Conservation (phyloP, 2,888 invertebrate genomes). For the Dendrolimus pini region DNA sequence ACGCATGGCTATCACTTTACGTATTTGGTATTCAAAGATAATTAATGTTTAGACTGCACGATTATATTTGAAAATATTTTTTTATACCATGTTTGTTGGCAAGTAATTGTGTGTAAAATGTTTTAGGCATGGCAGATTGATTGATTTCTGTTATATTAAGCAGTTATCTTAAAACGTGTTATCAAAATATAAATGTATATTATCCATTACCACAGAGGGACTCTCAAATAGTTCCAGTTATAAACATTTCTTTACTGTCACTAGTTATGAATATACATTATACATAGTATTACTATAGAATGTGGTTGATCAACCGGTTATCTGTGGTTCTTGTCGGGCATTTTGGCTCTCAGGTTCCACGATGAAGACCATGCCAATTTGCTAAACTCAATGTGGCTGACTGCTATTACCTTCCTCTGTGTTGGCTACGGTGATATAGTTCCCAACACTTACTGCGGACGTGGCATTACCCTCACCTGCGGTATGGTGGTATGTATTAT, state of each 20-base stretch:
- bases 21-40: constrained; percentile 52
- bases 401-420: constrained; percentile 99
- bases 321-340: constrained; percentile 74
- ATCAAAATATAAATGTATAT: too few relatives aligned
- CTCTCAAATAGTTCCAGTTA: too few relatives aligned
- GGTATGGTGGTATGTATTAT: constrained; percentile 97
- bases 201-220: too few relatives aligned
- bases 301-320: constrained; percentile 44
- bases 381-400: constrained; percentile 99
- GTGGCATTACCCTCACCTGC: constrained; percentile 98
- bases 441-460: constrained; percentile 99
- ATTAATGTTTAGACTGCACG: constrained; percentile 74
- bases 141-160: constrained; percentile 33
- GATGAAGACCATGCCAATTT: constrained; percentile 99
- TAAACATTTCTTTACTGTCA: too few relatives aligned
- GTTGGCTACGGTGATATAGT: constrained; percentile 99
- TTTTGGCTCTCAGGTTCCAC: constrained; percentile 90
- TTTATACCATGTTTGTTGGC: constrained; percentile 48
- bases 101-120: constrained; percentile 53
- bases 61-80: constrained; percentile 52
- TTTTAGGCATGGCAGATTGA: constrained; percentile 57
- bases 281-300: background rate
- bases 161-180: constrained; percentile 11
- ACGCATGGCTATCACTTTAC: constrained; percentile 67
- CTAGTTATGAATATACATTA: background rate